Percentiles rank a stretch among this genome's conserved stretches.
phyloP scores from a whole-genome alignment of 2,888 invertebrate genomes.

The Idaea straminata region DNA sequence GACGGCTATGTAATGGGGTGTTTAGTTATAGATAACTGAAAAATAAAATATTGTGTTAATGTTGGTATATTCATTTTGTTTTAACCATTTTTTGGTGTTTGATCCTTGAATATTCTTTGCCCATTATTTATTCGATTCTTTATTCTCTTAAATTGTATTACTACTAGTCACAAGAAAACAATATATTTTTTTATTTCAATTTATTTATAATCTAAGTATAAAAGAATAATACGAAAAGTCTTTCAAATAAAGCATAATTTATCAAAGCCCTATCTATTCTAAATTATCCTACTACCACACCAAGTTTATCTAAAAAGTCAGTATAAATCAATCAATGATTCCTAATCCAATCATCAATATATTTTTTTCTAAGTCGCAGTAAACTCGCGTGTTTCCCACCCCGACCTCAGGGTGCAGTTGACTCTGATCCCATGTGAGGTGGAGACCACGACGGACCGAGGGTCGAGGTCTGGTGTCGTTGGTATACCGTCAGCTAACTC shows the following conservation, averaged over 20 bases:
- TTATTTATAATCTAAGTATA: no score
- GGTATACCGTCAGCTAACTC: conserved; percentile 33
- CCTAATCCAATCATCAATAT: no score
- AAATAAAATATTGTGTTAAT: conserved; percentile 45
- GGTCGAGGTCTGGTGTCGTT: not conserved
- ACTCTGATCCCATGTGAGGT: conserved; percentile 1
- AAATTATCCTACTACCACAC: no score
- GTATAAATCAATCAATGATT: no score
- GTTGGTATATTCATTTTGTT: conserved; percentile 40
- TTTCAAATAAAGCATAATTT: no score
- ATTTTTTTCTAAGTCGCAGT: conserved; percentile 4
- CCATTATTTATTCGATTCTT: not conserved
- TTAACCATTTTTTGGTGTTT: conserved; percentile 1
- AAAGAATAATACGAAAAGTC: no score
- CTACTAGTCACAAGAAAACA: no score
- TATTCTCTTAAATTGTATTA: not conserved
- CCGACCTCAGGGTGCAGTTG: not conserved
- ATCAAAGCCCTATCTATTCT: no score
- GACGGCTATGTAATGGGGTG: conserved; percentile 27
- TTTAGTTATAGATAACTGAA: conserved; percentile 28
- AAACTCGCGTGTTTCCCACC: conserved; percentile 2
- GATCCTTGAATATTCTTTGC: no score
- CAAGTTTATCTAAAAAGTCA: no score
- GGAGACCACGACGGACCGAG: not conserved
- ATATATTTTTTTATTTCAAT: no score